phyloP scores from a whole-genome alignment of 2,113 vertebrate species.

The Canis aureus region DNA sequence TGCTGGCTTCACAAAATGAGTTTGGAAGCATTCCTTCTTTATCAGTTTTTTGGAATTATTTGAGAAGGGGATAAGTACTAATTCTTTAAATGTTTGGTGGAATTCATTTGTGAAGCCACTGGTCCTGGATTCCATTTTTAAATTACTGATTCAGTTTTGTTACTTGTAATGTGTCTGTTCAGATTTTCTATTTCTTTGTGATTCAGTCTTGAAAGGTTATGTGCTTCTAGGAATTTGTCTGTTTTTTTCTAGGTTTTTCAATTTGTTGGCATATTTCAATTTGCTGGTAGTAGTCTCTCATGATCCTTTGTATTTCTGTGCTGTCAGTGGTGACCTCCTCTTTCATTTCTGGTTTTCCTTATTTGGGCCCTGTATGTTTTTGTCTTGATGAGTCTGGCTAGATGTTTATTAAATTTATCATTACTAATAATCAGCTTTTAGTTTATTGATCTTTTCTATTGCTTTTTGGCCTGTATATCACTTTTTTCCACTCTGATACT shows the following conservation, averaged over 20 bases:
- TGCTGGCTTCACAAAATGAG: neutral
- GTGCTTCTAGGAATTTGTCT: neutral
- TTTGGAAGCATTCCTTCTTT: neutral
- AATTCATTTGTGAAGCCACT: neutral
- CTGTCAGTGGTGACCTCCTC: neutral
- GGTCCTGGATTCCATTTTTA: neutral
- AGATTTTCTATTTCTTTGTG: neutral
- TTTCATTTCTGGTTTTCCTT: neutral
- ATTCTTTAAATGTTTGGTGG: neutral
- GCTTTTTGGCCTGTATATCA: neutral
- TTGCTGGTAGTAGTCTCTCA: neutral
- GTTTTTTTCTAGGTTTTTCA: neutral
- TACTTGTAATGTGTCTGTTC: neutral
- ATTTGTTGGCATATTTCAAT: neutral
- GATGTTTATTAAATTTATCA: neutral
- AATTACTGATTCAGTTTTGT: neutral
- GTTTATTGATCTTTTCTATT: neutral
- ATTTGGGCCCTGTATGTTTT: neutral
- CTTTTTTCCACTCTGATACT: neutral
- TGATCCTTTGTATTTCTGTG: neutral
- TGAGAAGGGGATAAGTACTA: neutral
- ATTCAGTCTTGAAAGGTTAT: neutral
- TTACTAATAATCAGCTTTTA: neutral
- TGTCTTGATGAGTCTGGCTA: neutral
- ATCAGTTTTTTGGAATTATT: neutral